Percentiles rank a stretch among this genome's conserved stretches.
Conservation (phyloP, 2,113 vertebrate genomes). For the Protobothrops flavoviridis region DNA sequence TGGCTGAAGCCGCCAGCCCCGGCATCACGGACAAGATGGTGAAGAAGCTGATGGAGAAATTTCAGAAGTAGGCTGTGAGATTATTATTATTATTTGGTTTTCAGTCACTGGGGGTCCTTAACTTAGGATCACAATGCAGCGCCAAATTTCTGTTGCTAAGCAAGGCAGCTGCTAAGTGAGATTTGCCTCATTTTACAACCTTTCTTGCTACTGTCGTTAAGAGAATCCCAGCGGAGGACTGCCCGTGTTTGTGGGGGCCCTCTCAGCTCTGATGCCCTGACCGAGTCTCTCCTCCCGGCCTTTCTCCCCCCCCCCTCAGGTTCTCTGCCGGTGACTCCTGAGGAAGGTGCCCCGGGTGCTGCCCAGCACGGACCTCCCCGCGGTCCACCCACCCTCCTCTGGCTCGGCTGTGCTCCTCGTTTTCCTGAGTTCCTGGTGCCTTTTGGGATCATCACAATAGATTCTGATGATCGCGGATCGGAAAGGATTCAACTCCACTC, state of each 20-base stretch:
- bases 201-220: no score
- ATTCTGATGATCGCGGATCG: conserved; percentile 65
- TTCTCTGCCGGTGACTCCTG: conserved; percentile 77
- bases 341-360: conserved; percentile 63
- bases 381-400: conserved; percentile 74
- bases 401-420: conserved; percentile 75
- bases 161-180: no score
- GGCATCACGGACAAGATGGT: conserved; percentile 97
- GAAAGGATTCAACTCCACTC: conserved; percentile 69
- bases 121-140: neutral
- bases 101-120: neutral
- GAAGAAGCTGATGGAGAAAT: conserved; percentile 90
- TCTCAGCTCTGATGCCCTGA: neutral
- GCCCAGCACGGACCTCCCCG: conserved; percentile 64
- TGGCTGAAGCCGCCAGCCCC: conserved; percentile 88
- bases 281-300: neutral
- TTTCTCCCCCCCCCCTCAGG: conserved; percentile 51
- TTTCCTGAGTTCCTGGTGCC: conserved; percentile 78
- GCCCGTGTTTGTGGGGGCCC: neutral
- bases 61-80: conserved; percentile 79
- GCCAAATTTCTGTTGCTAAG: neutral
- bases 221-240: no score
- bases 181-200: no score
- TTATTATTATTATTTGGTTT: neutral
- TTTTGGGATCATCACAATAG: conserved; percentile 77